phyloP scores from a whole-genome alignment of 53 echinoderm and acorn worm genomes.

The Henricia sp. region DNA sequence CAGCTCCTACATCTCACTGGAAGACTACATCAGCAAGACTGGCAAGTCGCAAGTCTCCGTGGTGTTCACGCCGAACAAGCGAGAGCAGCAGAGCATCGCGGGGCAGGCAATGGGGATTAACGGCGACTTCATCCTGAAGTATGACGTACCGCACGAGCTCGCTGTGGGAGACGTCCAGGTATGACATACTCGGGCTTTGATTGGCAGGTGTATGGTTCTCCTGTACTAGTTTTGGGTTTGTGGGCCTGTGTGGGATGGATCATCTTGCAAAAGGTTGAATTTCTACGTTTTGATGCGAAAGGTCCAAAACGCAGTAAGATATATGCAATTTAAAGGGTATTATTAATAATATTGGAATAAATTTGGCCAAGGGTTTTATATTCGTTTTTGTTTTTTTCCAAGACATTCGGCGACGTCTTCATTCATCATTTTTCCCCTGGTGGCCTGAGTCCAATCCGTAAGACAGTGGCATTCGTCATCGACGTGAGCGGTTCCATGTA shows the following conservation, averaged over 20 bases:
- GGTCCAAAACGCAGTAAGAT: too few relatives aligned
- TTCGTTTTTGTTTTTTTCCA: too few relatives aligned
- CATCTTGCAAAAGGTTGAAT: too few relatives aligned
- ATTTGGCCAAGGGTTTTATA: too few relatives aligned
- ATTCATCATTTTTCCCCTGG: constrained; percentile 92
- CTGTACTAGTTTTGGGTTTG: too few relatives aligned
- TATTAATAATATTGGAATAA: too few relatives aligned
- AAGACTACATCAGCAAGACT: constrained; percentile 63
- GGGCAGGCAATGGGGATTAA: constrained; percentile 68
- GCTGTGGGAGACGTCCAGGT: constrained; percentile 89
- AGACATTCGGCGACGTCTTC: constrained; percentile 84
- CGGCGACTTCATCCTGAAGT: constrained; percentile 88
- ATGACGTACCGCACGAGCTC: constrained; percentile 76
- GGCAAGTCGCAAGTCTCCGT: constrained; percentile 41
- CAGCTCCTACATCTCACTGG: constrained; percentile 45
- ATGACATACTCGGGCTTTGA: too few relatives aligned
- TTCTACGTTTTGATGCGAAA: too few relatives aligned
- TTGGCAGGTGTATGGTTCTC: too few relatives aligned
- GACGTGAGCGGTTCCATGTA: constrained; percentile 98
- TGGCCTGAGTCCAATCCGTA: constrained; percentile 77
- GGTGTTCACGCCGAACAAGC: constrained; percentile 60
- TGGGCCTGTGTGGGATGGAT: too few relatives aligned
- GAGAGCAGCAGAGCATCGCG: constrained; percentile 55
- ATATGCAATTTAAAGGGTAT: too few relatives aligned
- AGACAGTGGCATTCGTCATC: constrained; percentile 93